Evolutionary conservation across 2,113 vertebrate species (phyloP).

Genomic region (Podarcis raffonei): DNA sequence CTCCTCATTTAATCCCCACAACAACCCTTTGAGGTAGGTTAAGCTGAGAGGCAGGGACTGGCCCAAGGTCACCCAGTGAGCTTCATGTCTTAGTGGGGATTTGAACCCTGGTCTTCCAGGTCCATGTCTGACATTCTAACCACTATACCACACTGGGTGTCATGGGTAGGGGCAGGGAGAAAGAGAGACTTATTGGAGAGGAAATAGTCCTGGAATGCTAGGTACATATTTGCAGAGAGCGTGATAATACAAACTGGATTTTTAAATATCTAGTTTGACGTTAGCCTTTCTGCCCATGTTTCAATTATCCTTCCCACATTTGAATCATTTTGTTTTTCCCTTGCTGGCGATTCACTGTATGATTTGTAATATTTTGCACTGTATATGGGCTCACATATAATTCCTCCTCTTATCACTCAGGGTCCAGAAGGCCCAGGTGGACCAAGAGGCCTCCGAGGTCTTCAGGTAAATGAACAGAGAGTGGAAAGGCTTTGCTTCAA

Average conservation of each 20-base stretch:
- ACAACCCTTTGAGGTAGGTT: too few species aligned
- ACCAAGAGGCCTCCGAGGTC: slow-evolving; percentile 81
- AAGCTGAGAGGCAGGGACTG: too few species aligned
- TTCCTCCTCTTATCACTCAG: slow-evolving; percentile 64
- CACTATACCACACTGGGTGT: too few species aligned
- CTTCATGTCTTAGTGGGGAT: too few species aligned
- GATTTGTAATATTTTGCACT: slow-evolving; percentile 5
- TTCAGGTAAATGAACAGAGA: slow-evolving; percentile 77
- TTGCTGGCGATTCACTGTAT: background rate
- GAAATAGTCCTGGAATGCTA: background rate
- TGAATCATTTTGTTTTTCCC: background rate
- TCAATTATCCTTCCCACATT: background rate
- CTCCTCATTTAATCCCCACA: too few species aligned
- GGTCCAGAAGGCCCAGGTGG: slow-evolving; percentile 86
- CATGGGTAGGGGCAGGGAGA: background rate
- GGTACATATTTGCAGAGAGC: background rate
- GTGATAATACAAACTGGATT: background rate
- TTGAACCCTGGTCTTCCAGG: too few species aligned
- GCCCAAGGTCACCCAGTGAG: too few species aligned
- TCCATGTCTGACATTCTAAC: too few species aligned
- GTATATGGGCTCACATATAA: background rate
- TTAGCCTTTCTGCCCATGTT: background rate
- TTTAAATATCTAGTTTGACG: background rate
- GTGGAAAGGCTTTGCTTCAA: background rate
- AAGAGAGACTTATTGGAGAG: background rate